Evolutionary conservation across 2,888 invertebrate species (phyloP).

Genomic region (Trichogramma evanescens): DNA sequence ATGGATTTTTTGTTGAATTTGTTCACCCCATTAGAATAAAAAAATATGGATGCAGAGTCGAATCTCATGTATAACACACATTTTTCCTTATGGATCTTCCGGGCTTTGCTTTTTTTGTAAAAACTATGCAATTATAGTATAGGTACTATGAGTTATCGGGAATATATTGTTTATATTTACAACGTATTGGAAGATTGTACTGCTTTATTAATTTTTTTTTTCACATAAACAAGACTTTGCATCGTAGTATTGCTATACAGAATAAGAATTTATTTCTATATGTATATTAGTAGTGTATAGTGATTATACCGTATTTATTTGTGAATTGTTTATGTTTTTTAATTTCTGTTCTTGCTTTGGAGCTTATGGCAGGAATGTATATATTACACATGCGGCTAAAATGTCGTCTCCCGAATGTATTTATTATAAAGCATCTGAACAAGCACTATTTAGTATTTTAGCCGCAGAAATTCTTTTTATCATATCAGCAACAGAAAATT

Average conservation of each 20-base stretch:
- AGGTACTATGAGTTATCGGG: slow-evolving; percentile 1
- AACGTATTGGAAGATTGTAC: slow-evolving; percentile 19
- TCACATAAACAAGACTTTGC: slow-evolving; percentile 21
- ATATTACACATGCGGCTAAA: no score
- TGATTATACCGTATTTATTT: neutral
- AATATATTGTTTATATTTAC: slow-evolving; percentile 14
- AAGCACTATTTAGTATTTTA: no score
- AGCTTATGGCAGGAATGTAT: no score
- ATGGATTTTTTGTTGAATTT: neutral
- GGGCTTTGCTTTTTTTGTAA: neutral
- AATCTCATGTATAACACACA: slow-evolving; percentile 10
- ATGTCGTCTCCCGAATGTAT: no score
- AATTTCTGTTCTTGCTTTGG: neutral
- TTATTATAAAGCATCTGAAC: no score
- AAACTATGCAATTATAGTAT: slow-evolving; percentile 8
- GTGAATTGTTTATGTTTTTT: neutral
- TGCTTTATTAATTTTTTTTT: slow-evolving; percentile 11
- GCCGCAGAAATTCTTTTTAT: no score
- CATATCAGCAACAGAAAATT: no score
- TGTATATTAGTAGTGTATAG: neutral
- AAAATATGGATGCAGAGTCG: slow-evolving; percentile 23
- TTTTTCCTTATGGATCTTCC: slow-evolving; percentile 6
- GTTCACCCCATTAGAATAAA: slow-evolving; percentile 16
- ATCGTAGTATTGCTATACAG: neutral
- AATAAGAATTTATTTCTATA: neutral